Conservation (phyloP, 1,140 invertebrate genomes). For the Wiebesia pumilae region DNA sequence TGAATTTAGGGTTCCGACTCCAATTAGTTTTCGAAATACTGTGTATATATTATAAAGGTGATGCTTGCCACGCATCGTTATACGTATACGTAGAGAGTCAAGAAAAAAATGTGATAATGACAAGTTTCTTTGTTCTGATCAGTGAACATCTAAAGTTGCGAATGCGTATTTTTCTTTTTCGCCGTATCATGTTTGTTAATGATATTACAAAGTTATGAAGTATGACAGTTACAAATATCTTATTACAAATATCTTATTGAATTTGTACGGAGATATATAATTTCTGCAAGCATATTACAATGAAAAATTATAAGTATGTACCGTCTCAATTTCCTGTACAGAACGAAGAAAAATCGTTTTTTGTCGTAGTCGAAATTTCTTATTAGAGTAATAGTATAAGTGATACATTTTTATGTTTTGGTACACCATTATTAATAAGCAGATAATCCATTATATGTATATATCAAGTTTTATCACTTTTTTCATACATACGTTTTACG, state of each 20-base stretch:
- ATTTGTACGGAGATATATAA: background rate
- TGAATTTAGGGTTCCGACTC: background rate
- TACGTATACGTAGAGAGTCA: conserved; percentile 9
- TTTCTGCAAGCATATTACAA: background rate
- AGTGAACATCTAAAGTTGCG: background rate
- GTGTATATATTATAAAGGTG: background rate
- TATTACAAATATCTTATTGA: background rate
- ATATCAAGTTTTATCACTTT: conserved; percentile 13
- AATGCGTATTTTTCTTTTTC: background rate
- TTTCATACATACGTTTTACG: conserved; percentile 17
- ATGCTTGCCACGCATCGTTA: background rate
- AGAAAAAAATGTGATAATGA: conserved; percentile 36
- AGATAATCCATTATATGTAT: background rate
- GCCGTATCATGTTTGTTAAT: background rate
- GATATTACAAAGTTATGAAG: background rate
- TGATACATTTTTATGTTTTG: conserved; percentile 15
- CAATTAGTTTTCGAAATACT: background rate
- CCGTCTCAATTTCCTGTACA: background rate
- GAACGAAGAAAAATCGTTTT: background rate
- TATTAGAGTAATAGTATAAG: background rate
- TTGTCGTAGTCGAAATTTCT: conserved; percentile 17
- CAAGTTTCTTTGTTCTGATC: conserved; percentile 26
- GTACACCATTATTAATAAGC: background rate
- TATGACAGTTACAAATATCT: background rate
- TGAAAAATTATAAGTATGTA: background rate